Conservation (phyloP, 2,113 vertebrate genomes). For the Periophthalmodon schlosseri region DNA sequence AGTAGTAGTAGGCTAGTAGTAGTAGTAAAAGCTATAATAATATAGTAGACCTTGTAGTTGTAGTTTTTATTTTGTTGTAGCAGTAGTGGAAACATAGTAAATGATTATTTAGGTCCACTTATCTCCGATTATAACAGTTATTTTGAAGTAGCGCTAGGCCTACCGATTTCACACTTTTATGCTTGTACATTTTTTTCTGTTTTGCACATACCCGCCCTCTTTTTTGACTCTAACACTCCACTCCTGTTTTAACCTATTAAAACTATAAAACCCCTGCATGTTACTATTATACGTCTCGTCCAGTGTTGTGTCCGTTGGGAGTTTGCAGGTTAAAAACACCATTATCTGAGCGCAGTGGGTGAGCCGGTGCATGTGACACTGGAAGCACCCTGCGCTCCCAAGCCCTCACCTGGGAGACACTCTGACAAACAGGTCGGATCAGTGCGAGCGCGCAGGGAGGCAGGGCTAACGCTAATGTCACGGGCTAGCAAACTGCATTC, state of each 20-base stretch:
- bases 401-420: constrained; percentile 13
- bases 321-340: not conserved
- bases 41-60: no score
- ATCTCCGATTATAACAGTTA: no score
- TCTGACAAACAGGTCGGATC: constrained; percentile 89
- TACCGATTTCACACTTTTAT: no score
- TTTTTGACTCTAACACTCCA: not conserved
- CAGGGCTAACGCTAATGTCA: constrained; percentile 60
- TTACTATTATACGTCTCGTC: not conserved
- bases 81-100: no score
- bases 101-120: no score
- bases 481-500: constrained; percentile 16
- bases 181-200: no score
- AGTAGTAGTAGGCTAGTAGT: no score
- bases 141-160: no score
- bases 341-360: not conserved
- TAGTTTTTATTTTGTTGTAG: no score
- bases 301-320: not conserved
- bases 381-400: constrained; percentile 9
- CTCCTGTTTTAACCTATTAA: not conserved
- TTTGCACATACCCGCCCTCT: not conserved
- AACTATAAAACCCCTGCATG: not conserved
- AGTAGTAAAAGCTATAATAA: no score
- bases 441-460: constrained; percentile 80
- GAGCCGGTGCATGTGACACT: constrained; percentile 9